Conservation (phyloP, 2,797 vertebrate species). For the Pseudochirops cupreus region DNA sequence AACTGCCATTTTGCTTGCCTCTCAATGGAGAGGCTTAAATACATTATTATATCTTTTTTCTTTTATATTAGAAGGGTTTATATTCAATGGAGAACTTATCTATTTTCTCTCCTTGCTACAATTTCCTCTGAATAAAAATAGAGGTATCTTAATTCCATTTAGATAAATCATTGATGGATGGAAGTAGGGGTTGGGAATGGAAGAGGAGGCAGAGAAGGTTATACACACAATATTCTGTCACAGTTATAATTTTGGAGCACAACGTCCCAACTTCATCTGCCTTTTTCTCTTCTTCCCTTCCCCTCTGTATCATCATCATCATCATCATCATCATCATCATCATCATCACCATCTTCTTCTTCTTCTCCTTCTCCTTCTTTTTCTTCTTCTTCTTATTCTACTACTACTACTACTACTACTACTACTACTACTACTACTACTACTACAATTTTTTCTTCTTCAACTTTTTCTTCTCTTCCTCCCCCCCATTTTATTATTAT, state of each 20-base stretch:
- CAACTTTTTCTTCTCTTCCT: too few relatives aligned
- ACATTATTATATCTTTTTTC: not conserved
- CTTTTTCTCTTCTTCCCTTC: not conserved
- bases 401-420: too few relatives aligned
- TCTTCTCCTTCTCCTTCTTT: too few relatives aligned
- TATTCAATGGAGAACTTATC: not conserved
- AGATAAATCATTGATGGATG: not conserved
- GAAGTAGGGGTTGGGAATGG: not conserved
- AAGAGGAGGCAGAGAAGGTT: not conserved
- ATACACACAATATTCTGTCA: not conserved
- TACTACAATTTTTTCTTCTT: too few relatives aligned
- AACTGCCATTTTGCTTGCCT: not conserved
- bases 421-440: too few relatives aligned
- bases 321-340: too few relatives aligned
- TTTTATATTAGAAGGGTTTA: not conserved
- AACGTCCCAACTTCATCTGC: not conserved
- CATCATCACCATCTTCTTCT: not conserved
- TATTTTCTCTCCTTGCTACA: not conserved
- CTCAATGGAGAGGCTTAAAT: not conserved
- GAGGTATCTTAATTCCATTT: not conserved
- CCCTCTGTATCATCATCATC: not conserved
- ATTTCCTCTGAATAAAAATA: not conserved
- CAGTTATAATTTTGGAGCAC: not conserved
- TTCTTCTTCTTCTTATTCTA: not conserved
- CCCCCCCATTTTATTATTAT: too few relatives aligned